Evolutionary conservation across 2,888 invertebrate genomes (phyloP), one percentile per base, ranked within the genome.

Genomic region (Drosophila incognita): DNA sequence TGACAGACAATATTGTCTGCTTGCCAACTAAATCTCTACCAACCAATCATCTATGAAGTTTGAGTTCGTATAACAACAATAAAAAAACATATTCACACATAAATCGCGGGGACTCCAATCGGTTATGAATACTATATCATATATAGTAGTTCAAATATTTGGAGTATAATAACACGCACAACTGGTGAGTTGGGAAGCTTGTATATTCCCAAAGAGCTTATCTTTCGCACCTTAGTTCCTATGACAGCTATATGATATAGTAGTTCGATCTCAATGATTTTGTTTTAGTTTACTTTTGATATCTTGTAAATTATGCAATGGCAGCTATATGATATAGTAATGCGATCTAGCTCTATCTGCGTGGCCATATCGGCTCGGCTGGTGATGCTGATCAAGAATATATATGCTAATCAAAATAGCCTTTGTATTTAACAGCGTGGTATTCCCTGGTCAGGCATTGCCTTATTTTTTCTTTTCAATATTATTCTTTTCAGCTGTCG

Each of bases 401-500:
- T 21, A 46, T 21, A 42, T 21, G 13, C 42, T 13, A 42, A 6
- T 13, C n/a, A 21, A 42, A 42, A 21, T 21, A 21, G 0, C 13
- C 18, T 51, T 6, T 11, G n/a, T n/a, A 4, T 27, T 6, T 10
- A 13, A 1, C 4, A 31, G 13, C 29, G n/a, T 2, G 11, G 52
- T 21, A 52, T 33, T 21, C 10, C 15, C 21, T 35, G 21, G 35
- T 52, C n/a, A 7, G 18, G 18, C 35, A 18, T 11, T 46, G 21
- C 46, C 21, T 11, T 5, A 5, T 8, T 52, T 52, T 33, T 58
- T 27, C 21, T 10, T 56, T 4, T 13, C 15, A 27, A 36, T 59
- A 42, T 60, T 31, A 35, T 67, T 67, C 68, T 68, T 73, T 72
- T 72, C 73, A 79, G 70, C 70, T 70, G 71, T 74, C 72, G 72